Base-by-base conservation (phyloP, 2,113 vertebrate genomes). In the Bos javanicus region DNA sequence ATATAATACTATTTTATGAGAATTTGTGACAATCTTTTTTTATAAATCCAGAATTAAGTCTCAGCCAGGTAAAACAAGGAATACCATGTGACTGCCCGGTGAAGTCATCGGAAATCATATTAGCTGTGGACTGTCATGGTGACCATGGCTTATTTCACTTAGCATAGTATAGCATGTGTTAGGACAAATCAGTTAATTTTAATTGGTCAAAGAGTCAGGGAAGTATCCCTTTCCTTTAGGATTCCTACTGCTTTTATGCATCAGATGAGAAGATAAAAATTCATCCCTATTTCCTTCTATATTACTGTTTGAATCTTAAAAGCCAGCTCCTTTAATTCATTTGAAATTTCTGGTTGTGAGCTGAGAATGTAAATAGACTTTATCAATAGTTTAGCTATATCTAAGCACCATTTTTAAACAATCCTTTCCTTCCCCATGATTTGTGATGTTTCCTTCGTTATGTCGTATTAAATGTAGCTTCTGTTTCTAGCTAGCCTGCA, bases 1-100 rank as follows among this genome's bases (percentile, higher is more conserved):
- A 90, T 74, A 4, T n/a, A 28, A 33, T 85, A 28, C 26, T 97
- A 59, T 83, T 87, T 91, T 80, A 78, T 86, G 62, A 92, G 48
- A 96, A 93, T 90, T 82, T 33, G 11, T 36, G 43, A 60, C 94
- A 60, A 78, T 36, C n/a, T 19, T 57, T 74, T 74, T 94, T 87
- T 80, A 82, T 91, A 94, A 87, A 54, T n/a, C 60, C 39, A 82
- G 54, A 81, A 90, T 91, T 93, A 95, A 87, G 30, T 87, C 46
- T 89, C 82, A 90, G 80, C 80, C 19, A 46, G 46, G 25, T 56
- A 83, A 76, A 57, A 36, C 17, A 43, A 84, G 33, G 74, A 83
- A 67, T n/a, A 36, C 83, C 90, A 14, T 1, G 2, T 54, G 76
- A 64, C n/a, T n/a, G n/a, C n/a, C 57, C 36, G 25, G 48, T 4